Evolutionary conservation across 2,113 vertebrate species (phyloP), one percentile per base, ranked within the genome.

Genomic region (Rhadina sibilatrix): DNA sequence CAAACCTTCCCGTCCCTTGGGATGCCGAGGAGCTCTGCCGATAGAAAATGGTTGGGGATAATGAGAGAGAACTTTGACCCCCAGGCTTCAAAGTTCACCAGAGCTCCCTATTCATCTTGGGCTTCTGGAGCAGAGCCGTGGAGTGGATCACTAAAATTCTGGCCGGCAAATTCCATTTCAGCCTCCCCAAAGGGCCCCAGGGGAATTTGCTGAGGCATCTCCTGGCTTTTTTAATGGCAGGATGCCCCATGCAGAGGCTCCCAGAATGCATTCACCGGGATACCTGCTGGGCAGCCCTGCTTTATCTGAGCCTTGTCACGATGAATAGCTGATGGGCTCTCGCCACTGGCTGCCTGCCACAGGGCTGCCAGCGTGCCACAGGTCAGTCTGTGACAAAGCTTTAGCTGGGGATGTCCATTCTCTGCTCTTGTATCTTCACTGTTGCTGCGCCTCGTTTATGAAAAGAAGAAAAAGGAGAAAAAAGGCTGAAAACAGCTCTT

Each of bases 31-130:
- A 97, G 95, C 87, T 95, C 44, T 5, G 35, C 50, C 33, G 11
- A 97, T 96, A 85, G 97, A 96, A 97, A 97, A 94, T 50, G 82
- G 92, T 89, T 89, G 97, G 93, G 94, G 92, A 96, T 97, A 97
- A 98, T 98, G 98, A 98, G 97, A 97, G 97, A 96, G 97, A 95
- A 87, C 97, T 88, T 53, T 76, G 95, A 96, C 97, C 97, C 12
- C 7, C 38, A 92, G 96, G 97, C 97, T 83, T 87, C 91, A 79
- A 94, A 87, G 95, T 95, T 77, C 96, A 96, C 85, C 68, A 10
- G 37, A 21, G 37, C 94, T 83, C 49, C 96, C 96, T 95, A 97
- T 98, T 96, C 96, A 97, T 98, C 98, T 97, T 97, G 40, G 3
- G 5, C 85, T 96, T 94, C 80, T 54, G 53, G 85, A 94, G 78